These are phyloP conservation scores for Portunus trituberculatus DNA, from an alignment of 1,140 invertebrate genomes.

Conservation along the genomic window DNA sequence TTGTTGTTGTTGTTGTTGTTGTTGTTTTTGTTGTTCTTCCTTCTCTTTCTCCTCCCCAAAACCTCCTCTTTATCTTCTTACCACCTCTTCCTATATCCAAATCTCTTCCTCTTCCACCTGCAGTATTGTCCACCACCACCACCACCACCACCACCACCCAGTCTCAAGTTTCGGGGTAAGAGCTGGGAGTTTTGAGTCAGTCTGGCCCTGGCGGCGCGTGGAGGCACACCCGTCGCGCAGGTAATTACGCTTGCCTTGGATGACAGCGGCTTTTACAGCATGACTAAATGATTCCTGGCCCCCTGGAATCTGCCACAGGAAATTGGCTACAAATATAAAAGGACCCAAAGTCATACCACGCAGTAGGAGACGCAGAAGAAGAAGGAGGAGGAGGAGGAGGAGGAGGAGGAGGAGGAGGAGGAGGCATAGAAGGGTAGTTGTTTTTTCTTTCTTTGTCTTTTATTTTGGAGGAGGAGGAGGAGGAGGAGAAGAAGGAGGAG, in stretches of 20 bases:
- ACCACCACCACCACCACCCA: background rate
- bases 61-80: too few relatives aligned
- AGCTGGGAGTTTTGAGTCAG: too few relatives aligned
- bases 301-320: conserved; percentile 63
- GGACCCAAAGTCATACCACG: conserved; percentile 51
- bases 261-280: conserved; percentile 25
- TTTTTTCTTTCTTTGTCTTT: background rate
- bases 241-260: conserved; percentile 26
- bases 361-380: conserved; percentile 36
- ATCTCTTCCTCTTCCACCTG: background rate
- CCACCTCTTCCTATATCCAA: background rate
- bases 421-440: background rate
- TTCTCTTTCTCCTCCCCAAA: too few relatives aligned
- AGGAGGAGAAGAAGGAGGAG: background rate
- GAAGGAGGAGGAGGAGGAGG: background rate
- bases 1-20: too few relatives aligned
- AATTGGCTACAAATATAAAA: conserved; percentile 69
- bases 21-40: too few relatives aligned
- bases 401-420: background rate
- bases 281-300: conserved; percentile 33
- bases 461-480: background rate
- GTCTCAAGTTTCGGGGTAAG: too few relatives aligned
- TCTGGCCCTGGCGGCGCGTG: too few relatives aligned
- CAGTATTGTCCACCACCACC: background rate
- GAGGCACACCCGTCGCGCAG: background rate